Evolutionary conservation across 2,113 vertebrate genomes (phyloP), one percentile per base, ranked within the genome.

Genomic region (Perognathus longimembris): DNA sequence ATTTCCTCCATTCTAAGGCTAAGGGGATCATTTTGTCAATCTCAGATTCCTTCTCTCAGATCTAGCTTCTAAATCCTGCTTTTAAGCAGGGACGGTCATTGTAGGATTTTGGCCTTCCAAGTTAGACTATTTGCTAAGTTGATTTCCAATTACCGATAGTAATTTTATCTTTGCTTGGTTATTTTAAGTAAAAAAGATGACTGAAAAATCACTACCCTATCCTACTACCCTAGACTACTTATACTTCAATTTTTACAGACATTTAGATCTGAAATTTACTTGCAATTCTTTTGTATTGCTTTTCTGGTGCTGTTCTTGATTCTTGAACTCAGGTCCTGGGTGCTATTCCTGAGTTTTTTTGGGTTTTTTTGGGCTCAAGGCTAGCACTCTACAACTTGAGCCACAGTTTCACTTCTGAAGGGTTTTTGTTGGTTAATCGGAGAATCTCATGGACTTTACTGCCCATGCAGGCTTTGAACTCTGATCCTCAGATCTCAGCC

Each of bases 221-320:
- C 28, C 67, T 59, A 86, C 20, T 76, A 20, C 8, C 28, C 67
- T 59, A 86, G 54, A 45, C 45, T 45, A 40, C 38, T 32, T 75
- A 26, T 1, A 30, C 8, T 74, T 36, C 45, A 66, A 36, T 30
- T 11, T 70, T 71, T 59, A 17, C 24, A 75, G 67, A 28, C 24
- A 26, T 81, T 91, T 86, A 69, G 74, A 91, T 50, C 81, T 79
- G 59, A 93, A 86, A 63, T n/a, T 69, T 69, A 70, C 34, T 76
- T 17, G 40, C 38, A 76, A 40, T 45, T 67, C 66, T 66, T 64
- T 71, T 17, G 2, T 80, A 73, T 77, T 75, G 81, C 45, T 45
- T 8, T 45, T 45, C 45, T 12, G 9, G 45, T 75, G 81, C 45
- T 45, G 45, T 45, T 45, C 45, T 12, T 45, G 45, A 12, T 8